Evolutionary conservation across 30 jellyfish, hydroid and myxozoan genomes (phyloP).

Genomic region (Phacellophora camtschatica): DNA sequence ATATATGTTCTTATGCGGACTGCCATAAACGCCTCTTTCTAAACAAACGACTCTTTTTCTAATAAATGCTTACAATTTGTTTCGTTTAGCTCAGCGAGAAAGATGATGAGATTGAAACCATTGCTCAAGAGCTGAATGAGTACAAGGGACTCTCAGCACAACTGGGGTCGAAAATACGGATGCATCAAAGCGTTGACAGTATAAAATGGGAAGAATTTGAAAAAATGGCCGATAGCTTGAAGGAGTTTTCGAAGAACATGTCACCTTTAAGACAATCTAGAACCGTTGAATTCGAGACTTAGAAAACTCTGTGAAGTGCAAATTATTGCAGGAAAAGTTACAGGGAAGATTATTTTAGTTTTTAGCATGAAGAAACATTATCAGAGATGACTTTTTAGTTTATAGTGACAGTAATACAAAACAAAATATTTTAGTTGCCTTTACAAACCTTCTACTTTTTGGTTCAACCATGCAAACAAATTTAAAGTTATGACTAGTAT

Average conservation of each 20-base stretch:
- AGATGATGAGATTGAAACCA: constrained; percentile 50
- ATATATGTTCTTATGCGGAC: no score
- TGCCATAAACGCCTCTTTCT: no score
- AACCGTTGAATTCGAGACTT: constrained; percentile 37
- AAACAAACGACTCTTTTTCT: no score
- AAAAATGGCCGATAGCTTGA: constrained; percentile 89
- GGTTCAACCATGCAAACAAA: no score
- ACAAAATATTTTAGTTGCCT: not conserved
- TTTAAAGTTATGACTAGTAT: no score
- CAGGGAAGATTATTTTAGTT: no score
- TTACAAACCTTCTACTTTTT: no score
- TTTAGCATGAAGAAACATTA: no score
- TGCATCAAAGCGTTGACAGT: constrained; percentile 65
- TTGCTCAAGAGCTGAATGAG: constrained; percentile 23
- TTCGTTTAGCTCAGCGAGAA: constrained; percentile 52
- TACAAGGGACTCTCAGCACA: constrained; percentile 9
- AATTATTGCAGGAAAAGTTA: no score
- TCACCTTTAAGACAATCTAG: constrained; percentile 71
- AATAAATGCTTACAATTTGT: no score
- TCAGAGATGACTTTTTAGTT: not conserved
- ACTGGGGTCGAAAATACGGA: constrained; percentile 49
- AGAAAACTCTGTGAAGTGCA: not conserved
- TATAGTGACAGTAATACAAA: not conserved
- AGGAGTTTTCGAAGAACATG: constrained; percentile 77
- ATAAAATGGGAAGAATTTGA: constrained; percentile 97